phyloP scores from a whole-genome alignment of 1,140 invertebrate genomes.

The Nomia melanderi region DNA sequence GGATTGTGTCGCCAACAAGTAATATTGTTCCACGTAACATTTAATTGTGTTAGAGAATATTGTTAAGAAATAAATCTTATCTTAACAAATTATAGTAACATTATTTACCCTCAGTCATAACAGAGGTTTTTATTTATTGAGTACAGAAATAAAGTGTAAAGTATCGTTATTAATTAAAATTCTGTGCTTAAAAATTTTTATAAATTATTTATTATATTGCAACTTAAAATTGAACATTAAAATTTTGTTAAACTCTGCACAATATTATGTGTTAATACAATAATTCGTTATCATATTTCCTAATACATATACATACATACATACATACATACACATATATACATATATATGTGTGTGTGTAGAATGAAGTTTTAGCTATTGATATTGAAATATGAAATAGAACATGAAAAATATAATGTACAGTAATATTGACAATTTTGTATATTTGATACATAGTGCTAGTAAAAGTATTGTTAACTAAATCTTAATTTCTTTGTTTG shows the following conservation, averaged over 20 bases:
- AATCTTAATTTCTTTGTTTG: conserved; percentile 13
- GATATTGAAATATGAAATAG: conserved; percentile 9
- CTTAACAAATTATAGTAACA: conserved; percentile 41
- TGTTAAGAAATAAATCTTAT: conserved; percentile 68
- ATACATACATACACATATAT: too few relatives aligned
- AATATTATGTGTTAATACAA: conserved; percentile 61
- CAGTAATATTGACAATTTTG: conserved; percentile 26
- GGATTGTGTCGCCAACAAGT: conserved; percentile 57
- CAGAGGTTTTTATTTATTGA: conserved; percentile 38
- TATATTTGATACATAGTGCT: conserved; percentile 23
- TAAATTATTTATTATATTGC: conserved; percentile 65
- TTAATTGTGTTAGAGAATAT: conserved; percentile 67
- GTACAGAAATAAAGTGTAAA: conserved; percentile 28
- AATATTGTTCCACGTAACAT: conserved; percentile 66
- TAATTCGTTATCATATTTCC: conserved; percentile 59
- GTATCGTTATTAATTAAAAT: conserved; percentile 19
- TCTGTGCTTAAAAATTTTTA: conserved; percentile 56
- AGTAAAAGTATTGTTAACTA: conserved; percentile 26
- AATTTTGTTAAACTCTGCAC: conserved; percentile 55
- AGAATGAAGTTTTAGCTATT: conserved; percentile 10
- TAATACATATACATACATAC: conserved; percentile 5
- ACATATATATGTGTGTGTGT: conserved; percentile 3
- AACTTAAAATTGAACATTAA: conserved; percentile 53
- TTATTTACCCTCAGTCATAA: conserved; percentile 44
- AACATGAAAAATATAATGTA: conserved; percentile 49